These are phyloP conservation scores for Harlomillsia oculata DNA, from an alignment of 1,140 invertebrate genomes.

Conservation along the genomic window DNA sequence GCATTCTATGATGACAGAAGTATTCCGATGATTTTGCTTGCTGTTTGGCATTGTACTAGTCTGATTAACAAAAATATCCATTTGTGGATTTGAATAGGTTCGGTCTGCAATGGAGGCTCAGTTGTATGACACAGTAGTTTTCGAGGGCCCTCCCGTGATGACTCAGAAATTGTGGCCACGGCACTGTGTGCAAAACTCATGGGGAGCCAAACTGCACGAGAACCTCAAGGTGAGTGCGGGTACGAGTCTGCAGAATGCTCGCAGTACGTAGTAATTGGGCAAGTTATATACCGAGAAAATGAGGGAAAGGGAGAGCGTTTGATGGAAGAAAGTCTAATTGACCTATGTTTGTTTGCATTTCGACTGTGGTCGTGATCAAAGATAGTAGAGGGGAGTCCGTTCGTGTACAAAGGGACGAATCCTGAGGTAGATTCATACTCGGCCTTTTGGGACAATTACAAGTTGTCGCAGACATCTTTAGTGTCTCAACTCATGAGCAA, in stretches of 20 bases:
- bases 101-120: constrained; percentile 58
- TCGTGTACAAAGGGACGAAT: constrained; percentile 88
- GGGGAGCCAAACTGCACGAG: constrained; percentile 86
- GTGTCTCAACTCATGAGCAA: constrained; percentile 64
- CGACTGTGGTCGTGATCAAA: neutral
- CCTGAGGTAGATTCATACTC: constrained; percentile 94
- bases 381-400: constrained; percentile 53
- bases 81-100: constrained; percentile 8
- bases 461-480: constrained; percentile 76
- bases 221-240: constrained; percentile 70
- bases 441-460: constrained; percentile 95
- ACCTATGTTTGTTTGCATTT: neutral
- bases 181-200: constrained; percentile 89
- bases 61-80: neutral
- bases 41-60: neutral
- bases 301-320: no score
- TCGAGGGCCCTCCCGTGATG: constrained; percentile 70
- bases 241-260: no score
- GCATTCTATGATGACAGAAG: no score
- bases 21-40: no score
- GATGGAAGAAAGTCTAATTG: neutral
- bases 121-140: constrained; percentile 81
- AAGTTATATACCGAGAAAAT: no score
- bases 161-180: constrained; percentile 85
- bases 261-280: no score